phyloP scores from a whole-genome alignment of 2,113 vertebrate genomes.

The Onychorhynchus coronatus region DNA sequence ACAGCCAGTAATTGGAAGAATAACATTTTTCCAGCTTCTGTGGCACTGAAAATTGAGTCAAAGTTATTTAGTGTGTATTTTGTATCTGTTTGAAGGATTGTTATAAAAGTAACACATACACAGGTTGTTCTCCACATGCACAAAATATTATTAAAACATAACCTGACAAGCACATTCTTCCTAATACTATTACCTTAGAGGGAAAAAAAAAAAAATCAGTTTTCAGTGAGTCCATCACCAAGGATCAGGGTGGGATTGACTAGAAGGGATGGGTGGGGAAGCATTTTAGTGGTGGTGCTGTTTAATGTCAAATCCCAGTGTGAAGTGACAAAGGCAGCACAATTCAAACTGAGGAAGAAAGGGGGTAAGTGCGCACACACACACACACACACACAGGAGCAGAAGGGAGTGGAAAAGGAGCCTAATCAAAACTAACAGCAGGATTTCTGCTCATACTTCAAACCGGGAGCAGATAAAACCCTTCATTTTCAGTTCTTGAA shows the following conservation, averaged over 20 bases:
- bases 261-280: background rate
- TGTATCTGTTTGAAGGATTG: background rate
- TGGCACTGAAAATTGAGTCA: background rate
- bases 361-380: background rate
- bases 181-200: background rate
- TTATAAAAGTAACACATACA: background rate
- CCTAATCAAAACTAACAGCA: constrained; percentile 50
- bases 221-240: background rate
- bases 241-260: background rate
- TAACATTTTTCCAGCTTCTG: background rate
- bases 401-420: background rate
- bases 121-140: background rate
- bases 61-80: background rate
- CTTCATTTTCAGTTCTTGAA: constrained; percentile 35
- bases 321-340: background rate
- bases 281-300: background rate
- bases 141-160: background rate
- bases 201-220: background rate
- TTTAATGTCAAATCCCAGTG: background rate
- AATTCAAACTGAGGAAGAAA: background rate
- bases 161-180: background rate
- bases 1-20: background rate
- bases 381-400: background rate
- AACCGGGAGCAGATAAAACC: constrained; percentile 1
- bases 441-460: constrained; percentile 44